phyloP scores from a whole-genome alignment of 1,140 invertebrate species.

The Apis cerana region DNA sequence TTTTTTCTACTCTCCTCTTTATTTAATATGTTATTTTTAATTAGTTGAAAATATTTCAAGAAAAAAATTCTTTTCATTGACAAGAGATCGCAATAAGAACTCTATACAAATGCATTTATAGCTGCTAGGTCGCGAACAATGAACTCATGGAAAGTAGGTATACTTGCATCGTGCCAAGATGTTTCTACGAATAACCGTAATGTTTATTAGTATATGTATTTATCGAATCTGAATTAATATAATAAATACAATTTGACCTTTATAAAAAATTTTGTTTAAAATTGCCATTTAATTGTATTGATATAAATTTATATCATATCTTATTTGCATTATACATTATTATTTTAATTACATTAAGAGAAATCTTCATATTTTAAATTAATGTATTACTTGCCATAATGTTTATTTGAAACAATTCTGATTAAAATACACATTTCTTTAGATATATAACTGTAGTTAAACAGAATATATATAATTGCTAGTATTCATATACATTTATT shows the following conservation, averaged over 20 bases:
- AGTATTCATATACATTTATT: background rate
- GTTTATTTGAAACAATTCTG: background rate
- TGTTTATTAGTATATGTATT: background rate
- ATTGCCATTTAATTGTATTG: background rate
- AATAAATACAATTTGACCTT: background rate
- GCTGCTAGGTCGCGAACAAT: constrained; percentile 32
- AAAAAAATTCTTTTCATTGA: background rate
- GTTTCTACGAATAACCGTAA: background rate
- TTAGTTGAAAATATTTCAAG: too few relatives aligned
- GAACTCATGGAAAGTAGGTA: constrained; percentile 36
- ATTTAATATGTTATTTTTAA: too few relatives aligned
- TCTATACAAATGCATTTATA: constrained; percentile 27
- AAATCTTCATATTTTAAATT: background rate
- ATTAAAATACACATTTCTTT: background rate
- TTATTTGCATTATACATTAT: too few relatives aligned
- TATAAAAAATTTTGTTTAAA: background rate
- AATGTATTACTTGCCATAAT: background rate
- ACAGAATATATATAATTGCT: background rate
- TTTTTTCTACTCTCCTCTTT: too few relatives aligned
- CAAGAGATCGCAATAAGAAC: constrained; percentile 28
- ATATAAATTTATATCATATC: too few relatives aligned
- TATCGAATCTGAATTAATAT: background rate
- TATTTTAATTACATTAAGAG: background rate
- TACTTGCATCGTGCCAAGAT: constrained; percentile 14
- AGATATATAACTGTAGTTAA: background rate